phyloP scores from a whole-genome alignment of 1,140 invertebrate species.

The Macrobrachium rosenbergii region DNA sequence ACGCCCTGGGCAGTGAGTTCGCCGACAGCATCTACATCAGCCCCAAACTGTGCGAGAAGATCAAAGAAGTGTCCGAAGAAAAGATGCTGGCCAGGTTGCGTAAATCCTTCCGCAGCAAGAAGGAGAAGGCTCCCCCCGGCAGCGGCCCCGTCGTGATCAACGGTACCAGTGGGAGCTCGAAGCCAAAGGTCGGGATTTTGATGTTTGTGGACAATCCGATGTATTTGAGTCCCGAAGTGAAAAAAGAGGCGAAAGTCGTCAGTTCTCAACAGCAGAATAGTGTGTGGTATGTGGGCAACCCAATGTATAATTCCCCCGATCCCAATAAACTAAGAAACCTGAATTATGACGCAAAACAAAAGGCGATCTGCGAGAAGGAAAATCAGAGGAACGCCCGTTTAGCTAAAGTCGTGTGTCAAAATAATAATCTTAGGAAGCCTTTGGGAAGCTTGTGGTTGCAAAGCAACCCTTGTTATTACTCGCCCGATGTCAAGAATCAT shows the following conservation, averaged over 20 bases:
- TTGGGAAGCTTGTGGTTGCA: conserved; percentile 50
- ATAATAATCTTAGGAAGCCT: conserved; percentile 29
- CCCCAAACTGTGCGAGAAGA: conserved; percentile 49
- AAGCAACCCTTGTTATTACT: conserved; percentile 63
- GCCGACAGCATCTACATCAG: conserved; percentile 51
- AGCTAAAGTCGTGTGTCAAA: conserved; percentile 47
- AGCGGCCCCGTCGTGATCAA: background rate
- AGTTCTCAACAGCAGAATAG: conserved; percentile 28
- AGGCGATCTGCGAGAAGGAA: conserved; percentile 59
- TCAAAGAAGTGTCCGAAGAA: conserved; percentile 56
- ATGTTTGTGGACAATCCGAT: conserved; percentile 66
- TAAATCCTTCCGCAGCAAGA: conserved; percentile 62
- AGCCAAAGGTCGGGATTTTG: conserved; percentile 54
- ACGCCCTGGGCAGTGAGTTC: conserved; percentile 51
- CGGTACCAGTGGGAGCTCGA: background rate
- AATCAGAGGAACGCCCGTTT: conserved; percentile 59
- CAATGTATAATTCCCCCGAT: conserved; percentile 60
- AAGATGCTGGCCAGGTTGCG: conserved; percentile 64
- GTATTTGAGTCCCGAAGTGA: conserved; percentile 64
- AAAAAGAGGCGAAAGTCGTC: conserved; percentile 64
- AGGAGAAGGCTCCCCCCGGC: conserved; percentile 41
- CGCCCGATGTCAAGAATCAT: conserved; percentile 44
- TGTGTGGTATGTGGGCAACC: conserved; percentile 62
- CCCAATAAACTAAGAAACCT: background rate
- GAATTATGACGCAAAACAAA: conserved; percentile 32